These are phyloP conservation scores for Trachymyrmex cornetzi DNA, from an alignment of 1,140 invertebrate species.

Conservation along the genomic window DNA sequence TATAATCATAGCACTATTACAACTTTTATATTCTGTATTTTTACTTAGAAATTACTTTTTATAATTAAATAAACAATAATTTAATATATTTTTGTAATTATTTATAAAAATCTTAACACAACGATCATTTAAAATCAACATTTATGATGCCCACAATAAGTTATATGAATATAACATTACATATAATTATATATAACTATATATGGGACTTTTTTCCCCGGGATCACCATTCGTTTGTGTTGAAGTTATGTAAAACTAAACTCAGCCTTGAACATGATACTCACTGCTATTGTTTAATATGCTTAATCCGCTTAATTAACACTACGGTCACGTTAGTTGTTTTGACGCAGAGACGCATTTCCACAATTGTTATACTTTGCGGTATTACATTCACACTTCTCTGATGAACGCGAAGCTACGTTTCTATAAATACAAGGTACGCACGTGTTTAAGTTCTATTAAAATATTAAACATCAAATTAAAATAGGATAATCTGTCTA, in stretches of 20 bases:
- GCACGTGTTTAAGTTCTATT: background rate
- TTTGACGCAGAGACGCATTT: background rate
- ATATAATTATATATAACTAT: too few relatives aligned
- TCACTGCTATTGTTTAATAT: slow-evolving; percentile 31
- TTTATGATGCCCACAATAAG: background rate
- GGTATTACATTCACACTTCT: background rate
- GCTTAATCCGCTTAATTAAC: slow-evolving; percentile 10
- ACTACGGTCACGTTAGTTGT: background rate
- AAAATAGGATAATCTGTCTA: background rate
- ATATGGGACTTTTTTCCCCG: too few relatives aligned
- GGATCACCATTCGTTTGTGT: background rate
- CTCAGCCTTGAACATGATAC: slow-evolving; percentile 32
- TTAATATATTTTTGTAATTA: background rate
- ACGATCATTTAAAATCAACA: background rate
- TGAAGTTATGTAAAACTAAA: slow-evolving; percentile 11
- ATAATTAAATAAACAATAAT: slow-evolving; percentile 2
- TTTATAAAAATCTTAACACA: background rate
- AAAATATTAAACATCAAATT: background rate
- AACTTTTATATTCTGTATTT: background rate
- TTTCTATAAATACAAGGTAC: background rate
- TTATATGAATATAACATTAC: too few relatives aligned
- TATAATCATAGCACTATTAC: background rate
- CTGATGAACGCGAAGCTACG: background rate
- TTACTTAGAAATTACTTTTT: background rate
- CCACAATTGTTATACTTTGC: slow-evolving; percentile 10